Evolutionary conservation across 1,140 invertebrate genomes (phyloP).

Genomic region (Anagrus nilaparvatae): DNA sequence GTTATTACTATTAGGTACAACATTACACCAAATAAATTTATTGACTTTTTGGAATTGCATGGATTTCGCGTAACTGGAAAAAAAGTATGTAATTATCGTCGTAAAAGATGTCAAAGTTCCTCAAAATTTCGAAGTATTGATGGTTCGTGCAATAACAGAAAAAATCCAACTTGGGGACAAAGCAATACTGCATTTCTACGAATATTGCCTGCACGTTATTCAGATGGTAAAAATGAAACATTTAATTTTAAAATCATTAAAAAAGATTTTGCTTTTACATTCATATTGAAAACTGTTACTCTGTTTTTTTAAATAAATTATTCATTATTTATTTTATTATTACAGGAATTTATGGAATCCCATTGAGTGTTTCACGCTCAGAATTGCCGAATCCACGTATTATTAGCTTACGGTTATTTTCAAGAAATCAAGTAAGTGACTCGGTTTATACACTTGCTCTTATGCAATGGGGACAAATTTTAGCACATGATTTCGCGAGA

Average conservation of each 20-base stretch:
- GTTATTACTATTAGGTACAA: constrained; percentile 13
- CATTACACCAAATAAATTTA: constrained; percentile 35
- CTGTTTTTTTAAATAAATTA: neutral
- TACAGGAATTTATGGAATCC: constrained; percentile 39
- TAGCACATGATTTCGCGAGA: constrained; percentile 46
- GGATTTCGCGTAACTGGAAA: constrained; percentile 30
- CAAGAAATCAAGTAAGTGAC: constrained; percentile 34
- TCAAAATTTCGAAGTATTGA: constrained; percentile 53
- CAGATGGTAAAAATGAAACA: constrained; percentile 44
- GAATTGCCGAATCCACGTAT: constrained; percentile 41
- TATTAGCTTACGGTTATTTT: constrained; percentile 39
- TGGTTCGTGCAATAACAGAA: constrained; percentile 65
- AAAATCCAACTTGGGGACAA: constrained; percentile 45
- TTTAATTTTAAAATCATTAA: too few relatives aligned
- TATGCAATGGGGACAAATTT: constrained; percentile 51
- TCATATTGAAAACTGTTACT: neutral
- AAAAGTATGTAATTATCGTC: constrained; percentile 16
- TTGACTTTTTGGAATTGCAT: constrained; percentile 34
- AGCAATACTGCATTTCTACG: constrained; percentile 49
- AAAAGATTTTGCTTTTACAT: neutral
- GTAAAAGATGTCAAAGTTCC: constrained; percentile 18
- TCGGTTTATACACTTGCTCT: constrained; percentile 29
- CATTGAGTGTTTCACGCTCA: constrained; percentile 34
- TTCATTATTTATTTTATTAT: neutral
- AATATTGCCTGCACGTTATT: constrained; percentile 54